Base-by-base conservation (phyloP, 2,797 vertebrate species). In the Acanthurus lineatus region DNA sequence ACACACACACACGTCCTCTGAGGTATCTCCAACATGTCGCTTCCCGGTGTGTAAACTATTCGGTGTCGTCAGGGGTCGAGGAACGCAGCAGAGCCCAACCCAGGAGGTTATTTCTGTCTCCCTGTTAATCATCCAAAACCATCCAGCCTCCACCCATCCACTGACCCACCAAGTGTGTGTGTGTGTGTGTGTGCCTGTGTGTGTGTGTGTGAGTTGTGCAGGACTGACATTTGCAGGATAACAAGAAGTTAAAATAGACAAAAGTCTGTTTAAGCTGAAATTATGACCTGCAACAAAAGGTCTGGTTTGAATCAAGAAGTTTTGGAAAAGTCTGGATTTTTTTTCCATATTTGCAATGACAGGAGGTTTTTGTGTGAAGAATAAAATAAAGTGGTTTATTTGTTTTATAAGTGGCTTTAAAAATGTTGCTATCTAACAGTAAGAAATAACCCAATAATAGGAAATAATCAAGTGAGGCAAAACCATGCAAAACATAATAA, bases 21-120 rank as follows among this genome's bases (percentile, higher is more conserved):
- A 57, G 35, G 51, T 63, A 59, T 80, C 49, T 78, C 69, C 60
- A 47, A 32, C 76, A 76, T 82, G 81, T 73, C 70, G 65, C 74
- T 81, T 72, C 79, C 73, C 35, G 8, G 44, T 61, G 73, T 83
- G 69, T 83, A 57, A 88, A 83, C 81, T 88, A 88, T 88, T 76
- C 14, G 11, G 64, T 79, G 75, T 77, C 28, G 3, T 82, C 86
- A 58, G 71, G 49, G 77, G 70, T 65, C n/a, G 11, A 38, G 81
- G 82, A 81, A 86, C 49, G 70, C 82, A 81, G 79, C 48, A 49
- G 56, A 77, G 87, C 84, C 84, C 77, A 72, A 83, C 88, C 88
- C 91, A 77, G 51, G 53, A 74, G 86, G 83, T 85, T 92, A 90
- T 92, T 92, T 91, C 64, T 82, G 88, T 82, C 82, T 69, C 60